Evolutionary conservation across 2,797 vertebrate species (phyloP), one percentile per base, ranked within the genome.

Genomic region (Pempheris klunzingeri): DNA sequence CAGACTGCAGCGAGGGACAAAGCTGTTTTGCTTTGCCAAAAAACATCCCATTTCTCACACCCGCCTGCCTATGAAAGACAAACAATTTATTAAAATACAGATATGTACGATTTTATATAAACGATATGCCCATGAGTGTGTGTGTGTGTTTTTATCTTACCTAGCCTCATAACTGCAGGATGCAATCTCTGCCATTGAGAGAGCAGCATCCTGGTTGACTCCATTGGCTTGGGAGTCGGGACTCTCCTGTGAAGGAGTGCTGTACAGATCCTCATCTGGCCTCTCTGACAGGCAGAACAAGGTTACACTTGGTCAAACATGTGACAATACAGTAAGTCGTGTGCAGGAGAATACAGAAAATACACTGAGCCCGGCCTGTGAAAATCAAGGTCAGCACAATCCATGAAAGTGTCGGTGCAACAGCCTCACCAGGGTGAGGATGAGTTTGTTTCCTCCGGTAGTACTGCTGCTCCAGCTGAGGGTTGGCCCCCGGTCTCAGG

Each of bases 101-200:
- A 4, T 32, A 32, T 32, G 3, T 32, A 32, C 53, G 15, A 22
- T 54, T 49, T 24, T 38, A 32, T 63, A 13, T 22, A 5, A 34
- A 34, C 26, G 0, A n/a, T 13, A 38, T 30, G 50, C 15, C 15
- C 39, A 18, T 1, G 0, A 41, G 7, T 50, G 26, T 30, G 43
- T 46, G 7, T 50, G 26, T 30, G 43, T 46, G 18, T 26, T 46
- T n/a, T 18, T 3, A 12, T 50, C 26, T 69, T 93, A 99, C 98
- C 98, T 97, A 77, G 98, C 98, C 92, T 98, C 98, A 39, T 99
- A 99, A 92, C 97, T 99, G 88, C 98, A 99, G 62, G 98, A 99
- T 49, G 98, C 98, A 78, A 99, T 98, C 94, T 99, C 98, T 82
- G 98, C 98, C 96, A 97, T 98, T 46, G 98, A 99, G 47, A 97